Conservation (phyloP, 2,888 invertebrate species). For the Drosophila aldrichi region DNA sequence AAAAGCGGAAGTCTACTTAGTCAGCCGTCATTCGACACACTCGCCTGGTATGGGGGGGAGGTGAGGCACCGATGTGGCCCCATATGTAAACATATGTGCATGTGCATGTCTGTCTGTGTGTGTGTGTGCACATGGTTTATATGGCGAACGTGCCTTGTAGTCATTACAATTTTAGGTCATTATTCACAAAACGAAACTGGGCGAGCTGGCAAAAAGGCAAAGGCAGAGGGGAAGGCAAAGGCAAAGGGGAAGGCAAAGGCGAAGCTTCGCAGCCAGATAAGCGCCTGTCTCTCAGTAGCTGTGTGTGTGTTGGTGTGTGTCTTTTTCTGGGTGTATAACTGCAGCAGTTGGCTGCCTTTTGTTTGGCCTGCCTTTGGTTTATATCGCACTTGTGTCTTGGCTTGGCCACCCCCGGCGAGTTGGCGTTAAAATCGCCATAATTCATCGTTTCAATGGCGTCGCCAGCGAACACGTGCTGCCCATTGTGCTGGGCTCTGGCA, state of each 20-base stretch:
- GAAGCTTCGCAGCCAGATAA: constrained; percentile 41
- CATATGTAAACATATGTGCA: constrained; percentile 10
- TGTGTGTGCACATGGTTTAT: constrained; percentile 58
- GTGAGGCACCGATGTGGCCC: not conserved
- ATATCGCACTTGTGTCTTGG: constrained; percentile 46
- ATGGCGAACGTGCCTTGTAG: constrained; percentile 78
- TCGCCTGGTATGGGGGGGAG: not conserved
- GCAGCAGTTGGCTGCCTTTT: constrained; percentile 46
- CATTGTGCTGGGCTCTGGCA: constrained; percentile 16
- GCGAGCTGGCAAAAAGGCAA: constrained; percentile 70
- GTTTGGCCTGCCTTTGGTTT: constrained; percentile 50
- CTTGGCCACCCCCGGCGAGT: constrained; percentile 43
- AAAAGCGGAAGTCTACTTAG: constrained; percentile 81
- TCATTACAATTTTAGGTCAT: constrained; percentile 80
- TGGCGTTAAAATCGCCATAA: constrained; percentile 79
- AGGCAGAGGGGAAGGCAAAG: constrained; percentile 52
- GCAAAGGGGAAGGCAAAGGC: constrained; percentile 46
- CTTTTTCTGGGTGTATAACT: constrained; percentile 10
- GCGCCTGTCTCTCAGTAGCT: constrained; percentile 39
- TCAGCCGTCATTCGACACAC: constrained; percentile 53
- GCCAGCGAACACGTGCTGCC: constrained; percentile 51
- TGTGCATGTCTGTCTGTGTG: constrained; percentile 3
- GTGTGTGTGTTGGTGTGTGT: constrained; percentile 5
- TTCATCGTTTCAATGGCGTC: constrained; percentile 75
- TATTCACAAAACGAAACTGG: constrained; percentile 72